Evolutionary conservation across 2,888 invertebrate species (phyloP).

Genomic region (Andrena fulva): DNA sequence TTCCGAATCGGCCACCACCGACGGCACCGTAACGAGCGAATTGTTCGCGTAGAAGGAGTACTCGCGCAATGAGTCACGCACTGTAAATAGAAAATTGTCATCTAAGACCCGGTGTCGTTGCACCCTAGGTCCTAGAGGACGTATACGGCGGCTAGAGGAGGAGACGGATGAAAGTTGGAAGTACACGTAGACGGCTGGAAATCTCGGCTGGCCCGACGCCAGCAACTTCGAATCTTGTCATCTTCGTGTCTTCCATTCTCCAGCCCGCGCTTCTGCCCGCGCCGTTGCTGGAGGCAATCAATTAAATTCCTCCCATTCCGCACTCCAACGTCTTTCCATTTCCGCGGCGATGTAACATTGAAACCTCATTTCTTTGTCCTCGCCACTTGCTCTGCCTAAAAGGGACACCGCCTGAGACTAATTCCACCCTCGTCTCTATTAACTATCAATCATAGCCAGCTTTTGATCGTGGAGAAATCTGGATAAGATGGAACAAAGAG

Average conservation of each 20-base stretch:
- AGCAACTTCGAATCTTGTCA: conserved; percentile 71
- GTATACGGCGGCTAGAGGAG: conserved; percentile 56
- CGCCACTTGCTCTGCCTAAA: not conserved
- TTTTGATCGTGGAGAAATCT: too few species aligned
- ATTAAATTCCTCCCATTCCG: conserved; percentile 48
- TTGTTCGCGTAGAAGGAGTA: conserved; percentile 38
- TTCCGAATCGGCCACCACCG: not conserved
- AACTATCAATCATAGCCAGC: too few species aligned
- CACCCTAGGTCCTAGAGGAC: conserved; percentile 71
- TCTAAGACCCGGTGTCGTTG: conserved; percentile 68
- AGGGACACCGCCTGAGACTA: too few species aligned
- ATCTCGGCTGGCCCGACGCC: conserved; percentile 75
- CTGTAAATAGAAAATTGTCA: conserved; percentile 70
- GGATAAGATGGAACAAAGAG: too few species aligned
- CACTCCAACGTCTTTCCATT: conserved; percentile 5
- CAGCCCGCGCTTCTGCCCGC: conserved; percentile 43
- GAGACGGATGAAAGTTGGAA: conserved; percentile 66
- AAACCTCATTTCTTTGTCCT: not conserved
- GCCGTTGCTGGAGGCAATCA: conserved; percentile 54
- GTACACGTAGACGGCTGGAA: conserved; percentile 77
- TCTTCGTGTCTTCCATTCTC: conserved; percentile 59
- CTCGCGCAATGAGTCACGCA: conserved; percentile 62
- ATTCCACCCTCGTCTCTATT: too few species aligned
- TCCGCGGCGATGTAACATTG: conserved; percentile 23
- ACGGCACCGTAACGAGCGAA: conserved; percentile 19